Conservation (phyloP, 2,797 vertebrate species). For the Erethizon dorsatum region DNA sequence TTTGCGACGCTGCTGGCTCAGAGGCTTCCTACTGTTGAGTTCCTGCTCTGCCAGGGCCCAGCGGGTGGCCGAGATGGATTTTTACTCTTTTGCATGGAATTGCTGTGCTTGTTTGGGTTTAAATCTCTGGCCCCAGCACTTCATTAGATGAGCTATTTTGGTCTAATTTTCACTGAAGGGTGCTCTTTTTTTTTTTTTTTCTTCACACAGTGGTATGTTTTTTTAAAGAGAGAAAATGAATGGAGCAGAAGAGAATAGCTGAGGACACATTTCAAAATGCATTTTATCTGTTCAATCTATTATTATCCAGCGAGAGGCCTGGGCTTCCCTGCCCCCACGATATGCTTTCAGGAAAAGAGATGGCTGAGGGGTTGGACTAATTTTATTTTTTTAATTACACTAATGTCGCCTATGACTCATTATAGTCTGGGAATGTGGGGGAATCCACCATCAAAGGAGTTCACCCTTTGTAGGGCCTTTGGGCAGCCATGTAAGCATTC, state of each 20-base stretch:
- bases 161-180: conserved; percentile 81
- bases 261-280: conserved; percentile 77
- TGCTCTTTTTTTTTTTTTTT: conserved; percentile 6
- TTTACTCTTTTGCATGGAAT: conserved; percentile 74
- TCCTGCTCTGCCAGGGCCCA: conserved; percentile 69
- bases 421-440: background rate
- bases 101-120: conserved; percentile 82
- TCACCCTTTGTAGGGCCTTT: background rate
- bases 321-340: conserved; percentile 61
- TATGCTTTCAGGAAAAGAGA: conserved; percentile 50
- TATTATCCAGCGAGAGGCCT: conserved; percentile 69
- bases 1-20: conserved; percentile 56
- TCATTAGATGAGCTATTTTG: conserved; percentile 84
- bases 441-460: background rate
- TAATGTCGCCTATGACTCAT: background rate
- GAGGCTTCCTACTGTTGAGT: conserved; percentile 71
- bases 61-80: conserved; percentile 60
- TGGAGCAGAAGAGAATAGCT: conserved; percentile 75
- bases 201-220: conserved; percentile 58
- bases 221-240: conserved; percentile 82
- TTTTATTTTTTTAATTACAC: background rate
- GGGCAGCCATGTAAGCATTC: background rate
- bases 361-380: conserved; percentile 37
- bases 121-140: conserved; percentile 77
- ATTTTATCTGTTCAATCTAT: conserved; percentile 81